These are phyloP conservation scores for Pteruthius melanotis DNA, from an alignment of 2,113 vertebrate genomes.

Conservation along the genomic window DNA sequence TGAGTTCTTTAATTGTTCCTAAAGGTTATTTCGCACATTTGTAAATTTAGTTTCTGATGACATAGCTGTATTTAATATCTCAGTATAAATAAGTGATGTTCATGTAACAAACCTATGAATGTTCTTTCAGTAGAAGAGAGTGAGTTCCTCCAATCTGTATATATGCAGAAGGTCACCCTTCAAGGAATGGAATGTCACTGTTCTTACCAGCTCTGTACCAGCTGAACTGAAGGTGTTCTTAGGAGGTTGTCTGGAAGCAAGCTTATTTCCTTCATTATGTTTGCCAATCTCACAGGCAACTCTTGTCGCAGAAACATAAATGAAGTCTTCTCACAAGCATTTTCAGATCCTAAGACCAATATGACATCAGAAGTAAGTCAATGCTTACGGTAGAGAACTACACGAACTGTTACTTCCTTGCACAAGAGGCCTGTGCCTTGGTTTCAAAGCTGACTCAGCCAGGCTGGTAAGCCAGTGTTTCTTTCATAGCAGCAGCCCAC, in stretches of 20 bases:
- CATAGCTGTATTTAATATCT: neutral
- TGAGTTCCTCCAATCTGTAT: neutral
- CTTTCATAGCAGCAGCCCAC: neutral
- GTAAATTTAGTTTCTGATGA: neutral
- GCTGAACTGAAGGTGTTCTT: constrained; percentile 88
- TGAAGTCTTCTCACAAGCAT: constrained; percentile 94
- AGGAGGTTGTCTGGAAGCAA: constrained; percentile 92
- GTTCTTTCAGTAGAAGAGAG: neutral
- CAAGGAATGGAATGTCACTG: neutral
- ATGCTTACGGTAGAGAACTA: neutral
- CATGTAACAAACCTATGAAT: neutral
- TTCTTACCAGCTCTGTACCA: constrained; percentile 93
- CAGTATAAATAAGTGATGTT: neutral
- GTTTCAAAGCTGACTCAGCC: neutral
- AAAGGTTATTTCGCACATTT: neutral
- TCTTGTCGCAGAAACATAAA: constrained; percentile 94
- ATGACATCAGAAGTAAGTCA: neutral
- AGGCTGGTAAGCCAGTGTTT: neutral
- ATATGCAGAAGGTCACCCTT: neutral
- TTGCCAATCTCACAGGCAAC: constrained; percentile 90
- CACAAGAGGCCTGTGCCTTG: neutral
- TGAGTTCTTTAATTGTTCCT: neutral
- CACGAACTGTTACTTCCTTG: neutral
- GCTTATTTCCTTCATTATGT: constrained; percentile 98
- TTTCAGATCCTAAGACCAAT: constrained; percentile 82